These are phyloP conservation scores for Sebastes kiyomatsui DNA, from an alignment of 2,797 vertebrate genomes.

Conservation along the genomic window DNA sequence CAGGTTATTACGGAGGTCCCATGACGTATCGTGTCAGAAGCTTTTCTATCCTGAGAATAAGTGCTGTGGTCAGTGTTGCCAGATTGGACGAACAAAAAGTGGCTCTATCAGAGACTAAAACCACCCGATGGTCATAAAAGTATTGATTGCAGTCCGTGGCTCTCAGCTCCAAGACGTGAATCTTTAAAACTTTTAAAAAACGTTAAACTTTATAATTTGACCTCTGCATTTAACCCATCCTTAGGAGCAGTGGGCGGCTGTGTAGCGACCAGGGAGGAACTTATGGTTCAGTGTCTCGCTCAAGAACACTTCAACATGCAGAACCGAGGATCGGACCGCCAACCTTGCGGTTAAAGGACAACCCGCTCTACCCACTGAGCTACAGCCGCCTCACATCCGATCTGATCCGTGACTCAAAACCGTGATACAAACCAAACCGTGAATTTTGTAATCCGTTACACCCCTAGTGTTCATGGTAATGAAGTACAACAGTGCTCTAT, in stretches of 20 bases:
- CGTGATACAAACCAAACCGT: no score
- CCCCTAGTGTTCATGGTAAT: background rate
- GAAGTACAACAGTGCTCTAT: background rate
- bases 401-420: no score
- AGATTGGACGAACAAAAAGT: background rate
- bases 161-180: background rate
- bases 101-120: background rate
- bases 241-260: rapidly evolving
- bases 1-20: background rate
- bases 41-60: background rate
- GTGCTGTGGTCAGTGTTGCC: background rate
- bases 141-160: background rate
- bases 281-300: no score
- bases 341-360: no score
- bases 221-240: no score
- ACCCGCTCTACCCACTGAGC: rapidly evolving
- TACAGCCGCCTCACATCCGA: no score
- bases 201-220: no score
- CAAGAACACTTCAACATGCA: no score
- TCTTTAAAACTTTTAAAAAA: background rate
- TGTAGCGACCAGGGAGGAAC: no score
- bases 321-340: rapidly evolving
- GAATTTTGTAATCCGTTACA: rapidly evolving
- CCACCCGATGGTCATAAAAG: background rate
- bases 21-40: background rate